Evolutionary conservation across 2,888 invertebrate species (phyloP), one percentile per base, ranked within the genome.

Genomic region (Drosophila fungiperda): DNA sequence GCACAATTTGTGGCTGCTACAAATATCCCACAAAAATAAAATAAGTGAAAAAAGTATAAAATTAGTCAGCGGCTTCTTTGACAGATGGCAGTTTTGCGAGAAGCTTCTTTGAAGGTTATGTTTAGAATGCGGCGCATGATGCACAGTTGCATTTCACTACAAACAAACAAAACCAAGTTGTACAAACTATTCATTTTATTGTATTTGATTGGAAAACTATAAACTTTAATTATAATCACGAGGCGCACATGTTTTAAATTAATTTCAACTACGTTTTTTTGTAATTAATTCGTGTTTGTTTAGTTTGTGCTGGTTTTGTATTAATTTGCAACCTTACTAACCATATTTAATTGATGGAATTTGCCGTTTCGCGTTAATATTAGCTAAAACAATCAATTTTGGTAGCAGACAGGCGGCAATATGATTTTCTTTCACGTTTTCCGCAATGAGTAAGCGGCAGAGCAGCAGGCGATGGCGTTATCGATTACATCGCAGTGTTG

Each of bases 1-100:
- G 94, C 90, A 99, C 95, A 89, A 99, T 99, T 95, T 99, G 99
- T 82, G 98, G 98, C 96, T 99, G 98, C 99, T 97, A 93, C 1
- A 69, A 12, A 29, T 33, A 11, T n/a, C 11, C 6, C 15, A 45
- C 12, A 53, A 65, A 50, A 50, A 26, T 26, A 63, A 40, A 29
- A 29, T 6, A 36, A 23, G 15, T 23, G 4, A 35, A 32, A 35
- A 40, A 52, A 15, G 36, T 0, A 38, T 32, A 38, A 45, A 50
- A 71, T 73, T 76, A 81, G 76, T 81, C 76, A 77, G 57, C 45
- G 29, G 36, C 17, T 49, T 40, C 23, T 79, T 83, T 76, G 52
- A 76, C 67, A 62, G 74, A 35, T 55, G 70, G 52, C 67, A 68
- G 52, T 52, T 76, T 76, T 86, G 76, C 89, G 74, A 88, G 87